Conservation (phyloP, 2,797 vertebrate species). For the Ispidina lecontei region DNA sequence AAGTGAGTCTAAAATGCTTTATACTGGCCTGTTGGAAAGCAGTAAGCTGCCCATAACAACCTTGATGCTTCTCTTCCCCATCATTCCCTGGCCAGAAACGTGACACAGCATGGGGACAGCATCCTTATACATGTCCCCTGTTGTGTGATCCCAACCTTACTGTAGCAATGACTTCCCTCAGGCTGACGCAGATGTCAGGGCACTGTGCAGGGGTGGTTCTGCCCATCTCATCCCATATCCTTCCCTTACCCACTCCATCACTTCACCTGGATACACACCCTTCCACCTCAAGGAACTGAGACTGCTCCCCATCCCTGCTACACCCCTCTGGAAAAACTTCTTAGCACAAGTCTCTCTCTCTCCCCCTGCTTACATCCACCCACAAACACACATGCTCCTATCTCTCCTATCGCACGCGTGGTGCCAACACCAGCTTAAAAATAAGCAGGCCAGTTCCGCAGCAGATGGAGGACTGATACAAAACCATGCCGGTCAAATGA, state of each 20-base stretch:
- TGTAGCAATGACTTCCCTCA: no score
- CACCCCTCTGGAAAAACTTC: background rate
- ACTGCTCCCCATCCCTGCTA: accelerated
- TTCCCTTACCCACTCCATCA: no score
- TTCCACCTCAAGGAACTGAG: background rate
- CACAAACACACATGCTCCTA: background rate
- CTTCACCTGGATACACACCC: accelerated
- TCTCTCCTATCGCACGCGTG: background rate
- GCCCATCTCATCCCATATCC: background rate
- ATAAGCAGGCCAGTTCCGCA: background rate
- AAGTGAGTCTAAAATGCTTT: background rate
- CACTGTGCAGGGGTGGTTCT: accelerated
- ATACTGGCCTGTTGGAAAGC: background rate
- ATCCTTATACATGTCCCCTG: accelerated
- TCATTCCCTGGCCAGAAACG: background rate
- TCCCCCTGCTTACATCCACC: background rate
- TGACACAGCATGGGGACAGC: background rate
- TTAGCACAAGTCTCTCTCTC: background rate
- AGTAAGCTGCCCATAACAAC: background rate
- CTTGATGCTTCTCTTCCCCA: background rate
- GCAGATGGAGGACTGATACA: slow-evolving; percentile 45
- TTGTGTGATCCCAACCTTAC: accelerated
- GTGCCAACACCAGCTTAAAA: background rate
- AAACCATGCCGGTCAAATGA: background rate
- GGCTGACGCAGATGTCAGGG: background rate